Base-by-base conservation (phyloP, 2,113 vertebrate genomes). In the Lophura nycthemera region DNA sequence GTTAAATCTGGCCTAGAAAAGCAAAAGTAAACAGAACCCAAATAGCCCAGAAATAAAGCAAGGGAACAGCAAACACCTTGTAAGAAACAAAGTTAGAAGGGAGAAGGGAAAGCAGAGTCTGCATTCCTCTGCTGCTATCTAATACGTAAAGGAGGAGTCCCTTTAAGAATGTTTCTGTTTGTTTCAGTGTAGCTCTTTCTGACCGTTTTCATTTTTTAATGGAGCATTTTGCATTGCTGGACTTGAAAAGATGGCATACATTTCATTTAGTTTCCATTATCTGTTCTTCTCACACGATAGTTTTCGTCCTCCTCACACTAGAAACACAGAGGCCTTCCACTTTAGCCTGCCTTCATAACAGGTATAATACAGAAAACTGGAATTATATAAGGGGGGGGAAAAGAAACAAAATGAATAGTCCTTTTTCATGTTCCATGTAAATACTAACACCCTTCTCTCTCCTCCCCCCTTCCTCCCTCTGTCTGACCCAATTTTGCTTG, bases 401-500 rank as follows among this genome's bases (percentile, higher is more conserved):
- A 0, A 0, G 0, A 77, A 74, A 74, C 8, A 67, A 93, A 92
- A 52, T 9, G 64, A 92, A 47, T 50, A 73, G 21, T 34, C 21
- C 14, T 47, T 70, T 87, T 76, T 67, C 22, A 24, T 61, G 24
- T 20, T 65, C 67, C 64, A 69, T 54, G 54, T 64, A 92, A 91
- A 92, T 83, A 64, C 82, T 87, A 91, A 74, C 84, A 95, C 93
- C 94, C 86, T 76, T 89, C 67, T 88, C 25, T 22, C 60, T 93
- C 52, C 29, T 32, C 63, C 34, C 11, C 34, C 24, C 45, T 19
- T 25, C 21, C 64, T 90, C 65, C 42, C 34, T 70, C 47, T 40
- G 43, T 43, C 25, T 95, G 93, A 95, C 93, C 84, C 89, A 95
- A 15, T 95, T 93, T 89, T 87, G n/a, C 74, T 64, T 69, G 57